Conservation (phyloP, 2,113 vertebrate genomes). For the Rhea pennata region DNA sequence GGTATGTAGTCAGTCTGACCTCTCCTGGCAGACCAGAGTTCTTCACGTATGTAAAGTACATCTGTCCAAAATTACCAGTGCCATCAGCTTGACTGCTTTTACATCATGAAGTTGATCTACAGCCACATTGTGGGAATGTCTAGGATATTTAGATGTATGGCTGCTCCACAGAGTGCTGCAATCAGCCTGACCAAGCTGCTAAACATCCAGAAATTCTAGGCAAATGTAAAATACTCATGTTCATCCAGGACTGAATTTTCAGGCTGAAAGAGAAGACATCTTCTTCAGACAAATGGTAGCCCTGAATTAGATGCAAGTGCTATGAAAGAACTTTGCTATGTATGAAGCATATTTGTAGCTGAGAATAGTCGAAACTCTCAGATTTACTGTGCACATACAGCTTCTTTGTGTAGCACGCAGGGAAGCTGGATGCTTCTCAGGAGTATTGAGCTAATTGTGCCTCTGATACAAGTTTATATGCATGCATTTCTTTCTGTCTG, state of each 20-base stretch:
- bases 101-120: not conserved
- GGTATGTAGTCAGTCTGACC: not conserved
- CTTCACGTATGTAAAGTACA: not conserved
- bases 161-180: not conserved
- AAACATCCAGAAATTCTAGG: not conserved
- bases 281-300: not conserved
- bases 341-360: not conserved
- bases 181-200: not conserved
- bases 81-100: not conserved
- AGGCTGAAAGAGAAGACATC: not conserved
- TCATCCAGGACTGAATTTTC: accelerated
- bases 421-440: not conserved
- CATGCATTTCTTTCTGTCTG: not conserved
- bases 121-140: not conserved
- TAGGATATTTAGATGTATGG: not conserved
- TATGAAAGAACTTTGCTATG: not conserved
- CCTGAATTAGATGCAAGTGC: not conserved
- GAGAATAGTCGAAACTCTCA: not conserved
- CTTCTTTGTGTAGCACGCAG: not conserved
- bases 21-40: not conserved
- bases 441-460: not conserved
- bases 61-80: not conserved
- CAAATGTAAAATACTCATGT: not conserved
- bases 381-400: not conserved
- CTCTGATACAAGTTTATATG: not conserved